These are phyloP conservation scores for Drosophila rhopaloa DNA, from an alignment of 1,140 invertebrate genomes.

Conservation along the genomic window DNA sequence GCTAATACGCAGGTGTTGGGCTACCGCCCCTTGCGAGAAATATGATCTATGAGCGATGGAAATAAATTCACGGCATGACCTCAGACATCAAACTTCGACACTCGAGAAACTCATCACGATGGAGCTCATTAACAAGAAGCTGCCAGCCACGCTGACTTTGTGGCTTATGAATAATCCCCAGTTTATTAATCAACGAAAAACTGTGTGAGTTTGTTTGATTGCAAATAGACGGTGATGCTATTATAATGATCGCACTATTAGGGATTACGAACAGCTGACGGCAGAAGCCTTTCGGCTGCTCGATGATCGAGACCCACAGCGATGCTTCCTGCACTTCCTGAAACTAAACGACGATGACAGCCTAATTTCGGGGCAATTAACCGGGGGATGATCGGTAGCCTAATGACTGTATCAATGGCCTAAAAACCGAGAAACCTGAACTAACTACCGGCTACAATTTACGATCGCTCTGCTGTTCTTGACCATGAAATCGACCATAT, in stretches of 20 bases:
- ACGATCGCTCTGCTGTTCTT: slow-evolving; percentile 23
- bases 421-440: slow-evolving; percentile 17
- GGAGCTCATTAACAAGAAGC: slow-evolving; percentile 81
- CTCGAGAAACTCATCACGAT: slow-evolving; percentile 67
- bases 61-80: slow-evolving; percentile 80
- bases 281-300: slow-evolving; percentile 30
- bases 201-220: slow-evolving; percentile 53
- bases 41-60: slow-evolving; percentile 76
- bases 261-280: slow-evolving; percentile 58
- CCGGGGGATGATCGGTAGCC: slow-evolving; percentile 47
- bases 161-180: slow-evolving; percentile 75
- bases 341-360: slow-evolving; percentile 54
- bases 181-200: slow-evolving; percentile 74
- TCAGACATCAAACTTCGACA: slow-evolving; percentile 79
- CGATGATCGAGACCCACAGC: slow-evolving; percentile 34
- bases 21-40: slow-evolving; percentile 58
- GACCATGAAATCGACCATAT: slow-evolving; percentile 51
- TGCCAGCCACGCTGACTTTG: slow-evolving; percentile 52
- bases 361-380: slow-evolving; percentile 60
- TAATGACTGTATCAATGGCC: slow-evolving; percentile 63
- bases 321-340: slow-evolving; percentile 40
- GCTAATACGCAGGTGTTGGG: slow-evolving; percentile 75
- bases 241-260: slow-evolving; percentile 79
- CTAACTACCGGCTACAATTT: slow-evolving; percentile 27
- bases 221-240: slow-evolving; percentile 78